phyloP scores from a whole-genome alignment of 2,113 vertebrate species.

The Gallinago undulata region DNA sequence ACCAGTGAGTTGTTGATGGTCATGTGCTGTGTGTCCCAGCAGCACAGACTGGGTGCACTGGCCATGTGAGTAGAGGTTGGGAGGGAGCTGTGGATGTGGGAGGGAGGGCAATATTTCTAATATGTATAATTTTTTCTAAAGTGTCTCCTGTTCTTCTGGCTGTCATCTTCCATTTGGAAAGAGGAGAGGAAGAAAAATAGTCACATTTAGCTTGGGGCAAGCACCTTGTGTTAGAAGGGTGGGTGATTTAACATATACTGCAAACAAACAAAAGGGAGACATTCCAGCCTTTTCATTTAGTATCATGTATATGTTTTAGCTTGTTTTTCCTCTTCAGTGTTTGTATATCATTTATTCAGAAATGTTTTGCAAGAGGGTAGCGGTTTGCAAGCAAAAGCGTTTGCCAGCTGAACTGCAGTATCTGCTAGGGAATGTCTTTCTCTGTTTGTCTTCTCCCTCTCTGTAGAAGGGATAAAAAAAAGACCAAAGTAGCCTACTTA shows the following conservation, averaged over 20 bases:
- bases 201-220: background rate
- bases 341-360: background rate
- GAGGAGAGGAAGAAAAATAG: background rate
- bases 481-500: background rate
- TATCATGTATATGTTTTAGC: background rate
- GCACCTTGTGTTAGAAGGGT: background rate
- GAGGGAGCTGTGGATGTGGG: background rate
- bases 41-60: background rate
- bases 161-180: background rate
- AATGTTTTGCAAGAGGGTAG: background rate
- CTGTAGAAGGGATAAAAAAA: background rate
- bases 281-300: background rate
- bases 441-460: background rate
- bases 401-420: background rate
- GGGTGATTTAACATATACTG: background rate
- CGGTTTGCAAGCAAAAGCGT: background rate
- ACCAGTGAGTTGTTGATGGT: background rate
- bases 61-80: slow-evolving; percentile 36
- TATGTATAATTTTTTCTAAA: background rate
- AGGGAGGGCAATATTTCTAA: background rate
- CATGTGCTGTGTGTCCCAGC: slow-evolving; percentile 54
- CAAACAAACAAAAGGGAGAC: background rate
- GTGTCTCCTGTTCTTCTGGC: background rate
- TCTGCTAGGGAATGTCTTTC: background rate
- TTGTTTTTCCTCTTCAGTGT: background rate